Evolutionary conservation across 2,888 invertebrate species (phyloP), one percentile per base, ranked within the genome.

Genomic region (Chloroclystis v-ata): DNA sequence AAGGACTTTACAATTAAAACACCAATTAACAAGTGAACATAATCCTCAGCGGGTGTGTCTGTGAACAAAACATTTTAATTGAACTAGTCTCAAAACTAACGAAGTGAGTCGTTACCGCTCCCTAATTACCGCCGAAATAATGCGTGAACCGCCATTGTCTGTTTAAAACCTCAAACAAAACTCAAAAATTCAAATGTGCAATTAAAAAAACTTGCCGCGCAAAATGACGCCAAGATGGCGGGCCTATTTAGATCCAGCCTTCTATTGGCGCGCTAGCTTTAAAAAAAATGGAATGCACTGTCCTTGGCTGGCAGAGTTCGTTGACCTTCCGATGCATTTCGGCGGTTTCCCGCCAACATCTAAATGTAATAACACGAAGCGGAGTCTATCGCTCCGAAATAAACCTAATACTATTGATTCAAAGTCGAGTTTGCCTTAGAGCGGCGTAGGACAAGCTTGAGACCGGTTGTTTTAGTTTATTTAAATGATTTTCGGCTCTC

Each of bases 321-420:
- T 84, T 74, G 81, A 86, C 85, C 87, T 86, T 81, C 79, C 83
- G 80, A 83, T 87, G 87, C 87, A 87, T 87, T 87, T 87, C 72
- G 87, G 87, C 74, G 78, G 79, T 86, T 84, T 77, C 67, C 54
- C 48, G 57, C 62, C 62, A 62, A 65, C 62, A 61, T 57, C 59
- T 58, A 77, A 83, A 72, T 62, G 74, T 57, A 72, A 59, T 72
- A 77, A 77, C 61, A 60, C 61, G 49, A 41, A 42, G 39, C 38
- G 26, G 12, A 53, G 10, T 30, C 56, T 59, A 60, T 60, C 59
- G 62, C 54, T 51, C 53, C 52, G 67, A 59, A 67, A 68, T 70
- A 55, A 61, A 63, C 72, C 65, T 53, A 72, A 67, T 61, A 38
- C 52, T 52, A 59, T 57, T 33, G 44, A 3, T 39, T 50, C 68